Evolutionary conservation across 2,797 vertebrate species (phyloP), one percentile per base, ranked within the genome.

Genomic region (Myiotriccus ornatus): DNA sequence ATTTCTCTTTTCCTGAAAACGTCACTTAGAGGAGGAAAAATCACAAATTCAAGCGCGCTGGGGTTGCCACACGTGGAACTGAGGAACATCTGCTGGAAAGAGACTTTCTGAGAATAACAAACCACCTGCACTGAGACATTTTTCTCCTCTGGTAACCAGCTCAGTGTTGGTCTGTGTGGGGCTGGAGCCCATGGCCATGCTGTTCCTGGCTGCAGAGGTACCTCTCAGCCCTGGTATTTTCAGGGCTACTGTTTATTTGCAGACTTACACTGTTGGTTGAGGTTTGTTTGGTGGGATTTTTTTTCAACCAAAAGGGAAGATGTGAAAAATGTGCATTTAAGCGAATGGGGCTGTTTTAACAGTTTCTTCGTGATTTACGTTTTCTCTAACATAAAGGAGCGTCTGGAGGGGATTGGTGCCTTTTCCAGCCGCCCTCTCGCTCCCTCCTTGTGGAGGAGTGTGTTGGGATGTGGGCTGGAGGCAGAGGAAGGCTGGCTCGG

Each of bases 141-240:
- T 62, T 57, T 23, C 65, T 59, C 41, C 35, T 27, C 44, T 46
- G 27, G 0, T 30, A 39, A n/a, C 28, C 23, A 14, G 49, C 56
- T 39, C 19, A 0, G 76, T 4, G 27, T 56, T 28, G 1, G 7
- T 12, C 1, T 10, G 27, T 10, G n/a, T 1, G 3, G 1, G 81
- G 12, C 69, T 39, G 52, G 63, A 20, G 44, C 47, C 46, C 76
- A 2, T 39, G 4, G 2, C 37, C 7, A 43, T 5, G 15, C 63
- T 14, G 32, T 3, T 34, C 20, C 63, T 30, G 89, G 37, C 80
- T 41, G 7, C 47, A 28, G 43, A 27, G 34, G 65, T 53, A 37
- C 39, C 53, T 11, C 10, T 21, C 43, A 70, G 44, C 79, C 28
- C 56, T 4, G 63, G 7, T 2, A 12, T 77, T 65, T 49, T 24